Percentiles rank a stretch among this genome's conserved stretches.
Evolutionary conservation across 37 sponge, comb jelly and placozoan species (phyloP).

Genomic region (Agelas oroides): DNA sequence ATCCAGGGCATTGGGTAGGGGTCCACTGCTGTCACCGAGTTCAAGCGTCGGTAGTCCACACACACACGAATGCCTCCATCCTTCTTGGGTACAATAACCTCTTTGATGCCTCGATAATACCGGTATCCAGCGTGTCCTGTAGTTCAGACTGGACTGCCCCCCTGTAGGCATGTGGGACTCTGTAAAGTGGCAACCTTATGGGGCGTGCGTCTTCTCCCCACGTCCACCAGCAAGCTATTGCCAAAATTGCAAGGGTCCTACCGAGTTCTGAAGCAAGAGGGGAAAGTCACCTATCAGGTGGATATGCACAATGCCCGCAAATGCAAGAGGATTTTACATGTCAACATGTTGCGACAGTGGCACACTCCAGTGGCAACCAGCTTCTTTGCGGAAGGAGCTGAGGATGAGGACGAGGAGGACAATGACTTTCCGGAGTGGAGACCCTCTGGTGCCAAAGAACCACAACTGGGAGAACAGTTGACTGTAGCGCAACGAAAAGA

Average conservation of each 20-base stretch:
- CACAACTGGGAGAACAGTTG: too few relatives aligned
- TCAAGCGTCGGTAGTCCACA: conserved; percentile 78
- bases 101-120: conserved; percentile 33
- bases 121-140: conserved; percentile 37
- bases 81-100: conserved; percentile 62
- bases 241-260: conserved; percentile 10
- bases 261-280: too few relatives aligned
- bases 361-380: too few relatives aligned
- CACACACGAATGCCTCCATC: conserved; percentile 52
- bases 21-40: conserved; percentile 44
- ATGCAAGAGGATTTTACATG: too few relatives aligned
- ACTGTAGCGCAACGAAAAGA: too few relatives aligned
- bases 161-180: conserved; percentile 48
- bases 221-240: conserved; percentile 36
- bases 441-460: too few relatives aligned
- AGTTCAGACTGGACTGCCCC: conserved; percentile 33
- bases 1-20: conserved; percentile 75
- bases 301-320: too few relatives aligned
- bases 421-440: too few relatives aligned
- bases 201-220: conserved; percentile 29
- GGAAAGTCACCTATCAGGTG: too few relatives aligned
- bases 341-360: too few relatives aligned
- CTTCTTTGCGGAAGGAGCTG: too few relatives aligned
- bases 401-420: too few relatives aligned
- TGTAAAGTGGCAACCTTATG: conserved; percentile 8